phyloP scores from a whole-genome alignment of 1,140 invertebrate genomes.

The Acromyrmex charruanus region DNA sequence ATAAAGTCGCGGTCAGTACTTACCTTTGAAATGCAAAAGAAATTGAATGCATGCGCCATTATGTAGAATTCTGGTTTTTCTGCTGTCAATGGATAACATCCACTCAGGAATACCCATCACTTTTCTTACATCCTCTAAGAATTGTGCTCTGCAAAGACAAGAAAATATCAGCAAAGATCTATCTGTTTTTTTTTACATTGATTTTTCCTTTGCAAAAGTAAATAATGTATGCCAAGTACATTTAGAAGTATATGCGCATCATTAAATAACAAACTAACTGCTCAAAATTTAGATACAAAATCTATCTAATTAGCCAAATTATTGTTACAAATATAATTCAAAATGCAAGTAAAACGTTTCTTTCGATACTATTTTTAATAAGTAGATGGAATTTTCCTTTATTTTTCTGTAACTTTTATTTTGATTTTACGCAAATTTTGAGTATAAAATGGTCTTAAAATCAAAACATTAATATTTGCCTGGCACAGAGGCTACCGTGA shows the following conservation, averaged over 20 bases:
- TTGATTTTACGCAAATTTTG: no score
- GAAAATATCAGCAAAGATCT: neutral
- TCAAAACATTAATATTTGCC: slow-evolving; percentile 71
- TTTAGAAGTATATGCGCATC: no score
- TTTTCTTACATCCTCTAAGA: slow-evolving; percentile 93
- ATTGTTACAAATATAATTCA: no score
- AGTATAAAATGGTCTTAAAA: no score
- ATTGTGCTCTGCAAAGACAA: slow-evolving; percentile 89
- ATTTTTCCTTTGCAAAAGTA: no score
- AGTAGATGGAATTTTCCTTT: neutral
- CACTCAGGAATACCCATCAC: slow-evolving; percentile 95
- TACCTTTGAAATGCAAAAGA: slow-evolving; percentile 94
- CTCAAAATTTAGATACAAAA: no score
- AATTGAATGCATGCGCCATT: slow-evolving; percentile 95
- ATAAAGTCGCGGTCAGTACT: neutral
- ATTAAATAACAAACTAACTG: no score
- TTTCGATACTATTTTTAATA: neutral
- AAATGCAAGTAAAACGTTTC: no score
- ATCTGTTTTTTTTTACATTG: no score
- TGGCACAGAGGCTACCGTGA: slow-evolving; percentile 90
- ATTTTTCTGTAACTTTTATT: neutral
- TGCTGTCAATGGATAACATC: slow-evolving; percentile 94
- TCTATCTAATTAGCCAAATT: no score
- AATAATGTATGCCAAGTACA: no score
- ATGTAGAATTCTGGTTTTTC: slow-evolving; percentile 92